Base-by-base conservation (phyloP, 2,797 vertebrate genomes). In the Chelidonichthys spinosus region DNA sequence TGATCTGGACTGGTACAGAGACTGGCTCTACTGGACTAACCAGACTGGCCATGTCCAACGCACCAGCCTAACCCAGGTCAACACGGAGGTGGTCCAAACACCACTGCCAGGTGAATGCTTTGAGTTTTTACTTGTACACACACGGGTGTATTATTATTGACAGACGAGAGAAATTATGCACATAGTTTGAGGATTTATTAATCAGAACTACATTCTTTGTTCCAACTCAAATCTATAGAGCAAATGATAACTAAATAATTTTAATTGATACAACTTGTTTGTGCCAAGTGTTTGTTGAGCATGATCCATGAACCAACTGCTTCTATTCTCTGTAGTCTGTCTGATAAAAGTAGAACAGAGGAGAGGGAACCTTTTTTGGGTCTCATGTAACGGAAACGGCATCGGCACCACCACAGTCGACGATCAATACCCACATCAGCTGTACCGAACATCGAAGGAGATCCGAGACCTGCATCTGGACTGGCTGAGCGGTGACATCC, bases 1-100 rank as follows among this genome's bases (percentile, higher is more conserved):
- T 88, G 96, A 97, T 11, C 35, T 97, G 32, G 95, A 96, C 85
- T 98, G 96, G 96, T 92, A 92, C 80, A 94, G 93, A 83, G 91
- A 93, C 0, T 90, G 93, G 81, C 65, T 97, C 18, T 97, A 97
- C 8, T 97, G 96, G 93, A 90, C 91, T 0, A 95, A 96, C 88
- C 81, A 92, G 7, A 93, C 14, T 2, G 96, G 96, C 6, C 91
- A 87, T 0, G 56, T 98, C 32, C 90, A 96, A 64, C 92, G 92
- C 63, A 87, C 92, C 0, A 70, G 85, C 64, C 84, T 93, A 5
- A 87, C 82, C 52, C 85, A 83, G 17, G 90, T 85, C 25, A 85
- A 79, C 69, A 91, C 86, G 0, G 92, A 95, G 63, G 37, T 86
- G 47, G 89, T 98, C 32, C 89, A 74, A 3, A 94, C 91, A 4